These are phyloP conservation scores for Myanophis thanlyinensis DNA, from an alignment of 2,113 vertebrate genomes.

Conservation along the genomic window DNA sequence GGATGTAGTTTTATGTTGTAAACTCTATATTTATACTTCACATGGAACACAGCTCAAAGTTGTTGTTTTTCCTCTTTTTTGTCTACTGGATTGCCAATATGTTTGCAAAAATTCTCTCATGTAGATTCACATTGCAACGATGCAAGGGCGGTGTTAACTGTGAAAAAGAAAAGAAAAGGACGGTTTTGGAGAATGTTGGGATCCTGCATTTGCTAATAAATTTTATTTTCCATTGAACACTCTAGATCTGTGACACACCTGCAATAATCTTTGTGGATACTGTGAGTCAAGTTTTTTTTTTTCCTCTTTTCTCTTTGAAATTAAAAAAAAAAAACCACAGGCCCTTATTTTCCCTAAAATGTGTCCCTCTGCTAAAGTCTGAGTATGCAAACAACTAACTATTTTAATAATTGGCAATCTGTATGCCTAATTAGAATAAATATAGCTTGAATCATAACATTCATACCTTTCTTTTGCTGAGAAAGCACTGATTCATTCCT, in stretches of 20 bases:
- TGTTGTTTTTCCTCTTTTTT: background rate
- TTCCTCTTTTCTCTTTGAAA: background rate
- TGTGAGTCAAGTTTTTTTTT: background rate
- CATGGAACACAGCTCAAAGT: background rate
- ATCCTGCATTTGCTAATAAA: background rate
- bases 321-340: background rate
- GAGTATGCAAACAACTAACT: constrained; percentile 8
- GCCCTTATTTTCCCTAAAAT: background rate
- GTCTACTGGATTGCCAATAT: background rate
- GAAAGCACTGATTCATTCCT: background rate
- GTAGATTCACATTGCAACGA: background rate
- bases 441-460: constrained; percentile 6
- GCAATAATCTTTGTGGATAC: background rate
- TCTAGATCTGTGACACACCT: background rate
- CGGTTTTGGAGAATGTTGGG: background rate
- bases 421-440: constrained; percentile 10
- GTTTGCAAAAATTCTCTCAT: background rate
- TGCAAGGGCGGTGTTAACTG: background rate
- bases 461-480: background rate
- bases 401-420: constrained; percentile 22
- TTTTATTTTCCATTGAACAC: background rate
- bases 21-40: background rate
- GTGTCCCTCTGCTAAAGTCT: background rate
- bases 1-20: background rate
- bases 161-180: background rate